Evolutionary conservation across 1,140 invertebrate genomes (phyloP).

Genomic region (Tetragnatha versicolor): DNA sequence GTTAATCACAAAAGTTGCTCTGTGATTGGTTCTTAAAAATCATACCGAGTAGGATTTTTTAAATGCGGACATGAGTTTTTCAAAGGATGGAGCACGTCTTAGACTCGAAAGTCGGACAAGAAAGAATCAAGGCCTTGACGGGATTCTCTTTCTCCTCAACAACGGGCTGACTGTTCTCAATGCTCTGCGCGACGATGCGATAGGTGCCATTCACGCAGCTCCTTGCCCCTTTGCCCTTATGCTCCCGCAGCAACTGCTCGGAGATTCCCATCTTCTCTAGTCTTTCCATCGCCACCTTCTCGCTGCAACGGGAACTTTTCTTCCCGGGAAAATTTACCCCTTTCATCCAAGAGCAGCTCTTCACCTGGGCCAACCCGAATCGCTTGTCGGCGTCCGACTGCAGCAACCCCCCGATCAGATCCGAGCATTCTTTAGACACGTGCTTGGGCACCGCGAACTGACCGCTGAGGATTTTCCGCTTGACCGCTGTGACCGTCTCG

Average conservation of each 20-base stretch:
- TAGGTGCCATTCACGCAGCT: constrained; percentile 71
- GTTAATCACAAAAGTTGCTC: too few species aligned
- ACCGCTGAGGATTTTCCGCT: constrained; percentile 73
- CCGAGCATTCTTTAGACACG: constrained; percentile 62
- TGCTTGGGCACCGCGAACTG: constrained; percentile 68
- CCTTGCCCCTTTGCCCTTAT: constrained; percentile 65
- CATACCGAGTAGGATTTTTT: too few species aligned
- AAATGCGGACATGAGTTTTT: too few species aligned
- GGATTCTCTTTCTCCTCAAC: constrained; percentile 6
- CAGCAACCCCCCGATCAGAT: constrained; percentile 65
- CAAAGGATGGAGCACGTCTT: constrained; percentile 69
- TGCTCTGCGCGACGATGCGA: constrained; percentile 60
- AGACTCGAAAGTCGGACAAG: constrained; percentile 44
- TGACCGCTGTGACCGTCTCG: constrained; percentile 71
- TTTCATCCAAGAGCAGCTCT: constrained; percentile 67
- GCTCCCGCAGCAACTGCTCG: constrained; percentile 65
- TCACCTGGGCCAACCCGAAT: constrained; percentile 66
- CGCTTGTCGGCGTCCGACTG: constrained; percentile 66
- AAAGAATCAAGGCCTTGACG: background rate
- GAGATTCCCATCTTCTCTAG: constrained; percentile 69
- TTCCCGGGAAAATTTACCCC: constrained; percentile 61
- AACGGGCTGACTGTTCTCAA: background rate
- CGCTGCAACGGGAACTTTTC: constrained; percentile 58
- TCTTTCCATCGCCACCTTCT: constrained; percentile 63
- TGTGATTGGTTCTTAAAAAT: too few species aligned